Evolutionary conservation across 2,888 invertebrate species (phyloP).

Genomic region (Drosophila antonietae): DNA sequence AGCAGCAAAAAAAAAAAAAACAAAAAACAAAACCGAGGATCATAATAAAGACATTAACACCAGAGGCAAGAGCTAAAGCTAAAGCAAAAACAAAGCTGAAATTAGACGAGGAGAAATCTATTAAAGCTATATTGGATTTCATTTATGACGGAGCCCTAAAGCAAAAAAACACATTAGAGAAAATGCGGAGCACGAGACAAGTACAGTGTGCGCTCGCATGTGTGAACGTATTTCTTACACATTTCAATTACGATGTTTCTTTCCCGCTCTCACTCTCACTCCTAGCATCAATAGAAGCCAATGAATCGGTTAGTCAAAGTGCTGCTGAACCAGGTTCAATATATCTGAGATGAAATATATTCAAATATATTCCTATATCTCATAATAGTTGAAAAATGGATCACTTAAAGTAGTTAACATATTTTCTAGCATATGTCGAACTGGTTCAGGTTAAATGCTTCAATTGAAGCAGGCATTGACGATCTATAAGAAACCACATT

Average conservation of each 20-base stretch:
- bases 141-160: conserved; percentile 8
- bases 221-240: not conserved
- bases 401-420: too few relatives aligned
- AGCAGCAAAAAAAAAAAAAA: not conserved
- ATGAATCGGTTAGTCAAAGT: not conserved
- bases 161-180: not conserved
- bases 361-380: too few relatives aligned
- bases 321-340: not conserved
- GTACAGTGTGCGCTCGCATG: conserved; percentile 1
- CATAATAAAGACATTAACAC: conserved; percentile 51
- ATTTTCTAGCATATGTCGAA: too few relatives aligned
- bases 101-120: conserved; percentile 30
- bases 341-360: too few relatives aligned
- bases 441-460: too few relatives aligned
- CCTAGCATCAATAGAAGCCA: not conserved
- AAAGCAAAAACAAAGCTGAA: conserved; percentile 10
- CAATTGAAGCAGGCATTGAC: too few relatives aligned
- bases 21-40: not conserved
- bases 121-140: conserved; percentile 27
- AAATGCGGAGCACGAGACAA: not conserved
- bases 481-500: not conserved
- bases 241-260: not conserved
- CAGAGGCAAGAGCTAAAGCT: conserved; percentile 3
- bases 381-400: too few relatives aligned
- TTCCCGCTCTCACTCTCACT: not conserved